These are phyloP conservation scores for Equus przewalskii DNA, from an alignment of 2,113 vertebrate species.

Conservation along the genomic window DNA sequence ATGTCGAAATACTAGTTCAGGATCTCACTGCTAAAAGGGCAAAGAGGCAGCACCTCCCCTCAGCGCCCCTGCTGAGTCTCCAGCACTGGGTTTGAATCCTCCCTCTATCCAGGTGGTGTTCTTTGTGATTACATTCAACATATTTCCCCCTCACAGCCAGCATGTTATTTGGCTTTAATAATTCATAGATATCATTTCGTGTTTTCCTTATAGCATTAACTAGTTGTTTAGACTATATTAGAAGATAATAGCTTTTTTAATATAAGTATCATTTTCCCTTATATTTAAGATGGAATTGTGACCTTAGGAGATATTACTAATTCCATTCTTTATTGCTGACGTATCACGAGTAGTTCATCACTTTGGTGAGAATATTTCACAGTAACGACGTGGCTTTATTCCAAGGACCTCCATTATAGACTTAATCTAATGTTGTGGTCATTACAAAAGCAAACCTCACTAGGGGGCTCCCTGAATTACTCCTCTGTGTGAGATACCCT, in stretches of 20 bases:
- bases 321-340: not conserved
- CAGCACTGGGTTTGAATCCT: not conserved
- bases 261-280: slow-evolving; percentile 7
- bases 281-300: not conserved
- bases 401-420: not conserved
- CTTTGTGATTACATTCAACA: not conserved
- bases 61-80: not conserved
- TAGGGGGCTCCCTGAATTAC: not conserved
- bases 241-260: slow-evolving; percentile 25
- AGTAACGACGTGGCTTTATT: slow-evolving; percentile 11
- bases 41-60: not conserved
- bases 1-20: not conserved
- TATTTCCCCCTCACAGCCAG: not conserved
- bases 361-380: slow-evolving; percentile 28
- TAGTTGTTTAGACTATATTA: not conserved
- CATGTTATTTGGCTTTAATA: not conserved
- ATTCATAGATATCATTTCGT: not conserved
- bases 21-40: not conserved
- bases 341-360: not conserved
- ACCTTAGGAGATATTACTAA: not conserved
- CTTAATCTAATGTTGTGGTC: not conserved
- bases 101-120: not conserved
- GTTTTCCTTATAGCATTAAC: not conserved
- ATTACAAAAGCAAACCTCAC: not conserved
- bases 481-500: not conserved